Evolutionary conservation across 2,888 invertebrate species (phyloP).

Genomic region (Hemistola chrysoprasaria): DNA sequence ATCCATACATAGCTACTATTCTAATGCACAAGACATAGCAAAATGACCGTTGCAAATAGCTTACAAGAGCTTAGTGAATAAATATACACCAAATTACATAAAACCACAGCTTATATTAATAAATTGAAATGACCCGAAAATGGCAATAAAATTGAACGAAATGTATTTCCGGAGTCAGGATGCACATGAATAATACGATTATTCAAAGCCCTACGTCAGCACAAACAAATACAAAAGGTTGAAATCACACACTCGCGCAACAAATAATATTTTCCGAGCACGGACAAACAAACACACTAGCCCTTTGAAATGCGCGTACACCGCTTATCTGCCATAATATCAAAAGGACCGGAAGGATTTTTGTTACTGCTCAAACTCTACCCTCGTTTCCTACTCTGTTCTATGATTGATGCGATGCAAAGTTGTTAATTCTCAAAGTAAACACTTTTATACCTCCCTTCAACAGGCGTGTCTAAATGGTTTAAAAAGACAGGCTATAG

Average conservation of each 20-base stretch:
- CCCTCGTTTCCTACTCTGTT: constrained; percentile 30
- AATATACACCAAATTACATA: too few species aligned
- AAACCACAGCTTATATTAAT: too few species aligned
- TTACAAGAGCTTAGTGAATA: too few species aligned
- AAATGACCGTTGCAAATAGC: too few species aligned
- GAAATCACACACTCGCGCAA: constrained; percentile 58
- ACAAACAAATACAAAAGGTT: constrained; percentile 55
- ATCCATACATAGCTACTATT: constrained; percentile 13
- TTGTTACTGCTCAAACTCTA: constrained; percentile 42
- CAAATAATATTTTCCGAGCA: constrained; percentile 66
- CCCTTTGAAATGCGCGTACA: constrained; percentile 60
- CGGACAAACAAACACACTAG: constrained; percentile 55
- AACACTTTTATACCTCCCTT: constrained; percentile 38
- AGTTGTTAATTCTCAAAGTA: constrained; percentile 48
- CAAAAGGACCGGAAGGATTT: constrained; percentile 74
- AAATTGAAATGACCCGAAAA: background rate
- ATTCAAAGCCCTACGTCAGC: constrained; percentile 44
- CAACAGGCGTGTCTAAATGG: constrained; percentile 13
- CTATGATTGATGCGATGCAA: constrained; percentile 32
- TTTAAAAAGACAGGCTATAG: constrained; percentile 2
- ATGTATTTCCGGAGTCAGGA: constrained; percentile 42
- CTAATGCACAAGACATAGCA: too few species aligned
- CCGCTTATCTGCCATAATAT: constrained; percentile 56
- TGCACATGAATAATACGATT: constrained; percentile 57
- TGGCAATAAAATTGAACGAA: background rate